Base-by-base conservation (phyloP, 2,113 vertebrate genomes). In the Paracanthobrama guichenoti region DNA sequence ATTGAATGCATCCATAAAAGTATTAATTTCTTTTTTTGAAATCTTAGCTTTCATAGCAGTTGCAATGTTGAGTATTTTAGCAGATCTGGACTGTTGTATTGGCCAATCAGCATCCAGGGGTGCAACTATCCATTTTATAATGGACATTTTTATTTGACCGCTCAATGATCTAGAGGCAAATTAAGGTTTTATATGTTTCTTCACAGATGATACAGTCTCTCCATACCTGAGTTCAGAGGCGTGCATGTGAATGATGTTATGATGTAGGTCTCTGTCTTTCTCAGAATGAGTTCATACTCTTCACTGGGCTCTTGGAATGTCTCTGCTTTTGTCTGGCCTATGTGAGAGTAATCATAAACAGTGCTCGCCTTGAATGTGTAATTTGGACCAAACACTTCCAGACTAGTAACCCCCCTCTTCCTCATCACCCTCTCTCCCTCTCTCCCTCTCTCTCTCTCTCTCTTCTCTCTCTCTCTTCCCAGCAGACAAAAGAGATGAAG, bases 311-410 rank as follows among this genome's bases (percentile, higher is more conserved):
- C 39, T 53, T 80, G 89, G 88, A 90, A 89, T 89, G 89, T 81
- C 69, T 75, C 82, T 48, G 86, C 39, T 81, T 89, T 85, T 88
- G 79, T 85, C 71, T 77, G 76, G 77, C 44, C 35, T 72, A 60
- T 79, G 82, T 85, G 84, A 82, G 84, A 84, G 74, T 89, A 89
- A 89, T 88, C 87, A 89, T 88, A 88, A 89, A 86, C 88, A 87
- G 59, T 53, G 72, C 76, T 87, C 78, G 86, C 35, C 87, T 72
- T 87, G 84, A 86, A 88, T 90, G 81, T 87, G 76, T 87, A 85
- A 90, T 91, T 87, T 82, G 83, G 73, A 60, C 82, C 83, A 81
- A 84, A 87, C 85, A 86, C 79, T 86, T 73, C 83, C 81, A 81
- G 8, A 64, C 48, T 53, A 55, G 78, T 67, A 72, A 78, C 31